A percentile compares a stretch with the other conserved stretches of the same genome.
Conservation (phyloP, 2,113 vertebrate genomes). For the Osmerus eperlanus region DNA sequence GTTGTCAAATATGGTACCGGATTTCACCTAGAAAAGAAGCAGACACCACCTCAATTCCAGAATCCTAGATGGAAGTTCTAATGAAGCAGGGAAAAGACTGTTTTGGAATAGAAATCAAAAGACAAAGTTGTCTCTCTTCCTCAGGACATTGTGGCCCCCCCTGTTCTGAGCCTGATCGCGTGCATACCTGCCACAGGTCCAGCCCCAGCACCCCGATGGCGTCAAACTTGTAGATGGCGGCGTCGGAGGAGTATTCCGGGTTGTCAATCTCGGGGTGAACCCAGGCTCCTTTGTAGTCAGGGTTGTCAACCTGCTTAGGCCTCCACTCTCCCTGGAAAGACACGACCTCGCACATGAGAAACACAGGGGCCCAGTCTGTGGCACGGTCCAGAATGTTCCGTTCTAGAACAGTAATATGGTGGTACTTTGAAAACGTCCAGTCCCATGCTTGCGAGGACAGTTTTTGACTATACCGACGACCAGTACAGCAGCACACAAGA, state of each 20-base stretch:
- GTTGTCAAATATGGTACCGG: slow-evolving; percentile 78
- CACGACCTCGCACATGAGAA: not conserved
- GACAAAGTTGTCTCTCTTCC: not conserved
- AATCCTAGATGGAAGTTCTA: no score
- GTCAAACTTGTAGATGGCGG: slow-evolving; percentile 66
- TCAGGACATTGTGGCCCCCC: not conserved
- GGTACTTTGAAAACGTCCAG: no score
- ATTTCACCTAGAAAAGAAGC: slow-evolving; percentile 64
- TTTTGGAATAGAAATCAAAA: no score
- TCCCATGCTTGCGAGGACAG: no score
- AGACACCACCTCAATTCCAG: not conserved
- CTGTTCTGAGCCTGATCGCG: not conserved
- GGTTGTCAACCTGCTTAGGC: slow-evolving; percentile 67
- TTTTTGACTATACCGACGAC: no score
- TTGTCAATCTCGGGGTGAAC: slow-evolving; percentile 69
- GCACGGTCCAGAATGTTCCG: not conserved
- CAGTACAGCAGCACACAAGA: no score
- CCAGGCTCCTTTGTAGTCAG: slow-evolving; percentile 69
- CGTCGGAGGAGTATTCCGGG: slow-evolving; percentile 53
- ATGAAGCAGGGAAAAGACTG: not conserved
- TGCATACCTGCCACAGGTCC: slow-evolving; percentile 77
- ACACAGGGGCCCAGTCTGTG: not conserved
- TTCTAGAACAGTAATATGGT: no score
- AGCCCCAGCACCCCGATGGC: slow-evolving; percentile 70
- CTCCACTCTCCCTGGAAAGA: slow-evolving; percentile 67